Percentiles rank a stretch among this genome's conserved stretches.
These are phyloP conservation scores for Thelaira solivaga DNA, from an alignment of 2,888 invertebrate genomes.

Conservation along the genomic window DNA sequence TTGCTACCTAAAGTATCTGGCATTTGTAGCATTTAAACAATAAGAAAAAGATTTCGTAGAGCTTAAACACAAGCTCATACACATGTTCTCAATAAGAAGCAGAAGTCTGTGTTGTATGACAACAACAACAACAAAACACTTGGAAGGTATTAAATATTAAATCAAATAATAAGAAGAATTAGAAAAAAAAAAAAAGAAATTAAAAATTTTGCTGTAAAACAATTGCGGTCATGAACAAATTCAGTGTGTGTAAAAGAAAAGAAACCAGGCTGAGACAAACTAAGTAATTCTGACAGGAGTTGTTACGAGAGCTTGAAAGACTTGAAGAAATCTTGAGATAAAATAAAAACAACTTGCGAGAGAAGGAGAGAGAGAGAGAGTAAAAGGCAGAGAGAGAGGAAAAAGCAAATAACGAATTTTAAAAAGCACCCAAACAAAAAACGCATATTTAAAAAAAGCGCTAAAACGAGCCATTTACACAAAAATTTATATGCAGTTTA, in stretches of 20 bases:
- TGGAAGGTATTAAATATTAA: constrained; percentile 26
- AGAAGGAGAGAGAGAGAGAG: too few species aligned
- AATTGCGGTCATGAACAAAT: constrained; percentile 37
- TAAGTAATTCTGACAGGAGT: too few species aligned
- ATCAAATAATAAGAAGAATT: not conserved
- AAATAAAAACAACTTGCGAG: too few species aligned
- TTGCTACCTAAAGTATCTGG: not conserved
- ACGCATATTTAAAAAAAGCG: too few species aligned
- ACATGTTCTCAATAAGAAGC: constrained; percentile 15
- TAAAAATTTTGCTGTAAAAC: not conserved
- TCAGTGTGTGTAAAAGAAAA: not conserved
- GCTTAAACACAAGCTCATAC: constrained; percentile 32
- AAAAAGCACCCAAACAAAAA: too few species aligned
- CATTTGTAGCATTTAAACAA: constrained; percentile 39
- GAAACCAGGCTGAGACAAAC: constrained; percentile 1
- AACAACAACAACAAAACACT: constrained; percentile 50
- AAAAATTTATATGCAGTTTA: too few species aligned
- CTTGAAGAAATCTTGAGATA: too few species aligned
- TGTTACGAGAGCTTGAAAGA: not conserved
- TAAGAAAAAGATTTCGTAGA: constrained; percentile 34
- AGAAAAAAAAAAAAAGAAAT: not conserved
- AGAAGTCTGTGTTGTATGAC: not conserved
- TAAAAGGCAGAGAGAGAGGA: too few species aligned
- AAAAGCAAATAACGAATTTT: too few species aligned
- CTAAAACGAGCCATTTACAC: too few species aligned